These are phyloP conservation scores for Etheostoma spectabile DNA, from an alignment of 2,113 vertebrate genomes.

Conservation along the genomic window DNA sequence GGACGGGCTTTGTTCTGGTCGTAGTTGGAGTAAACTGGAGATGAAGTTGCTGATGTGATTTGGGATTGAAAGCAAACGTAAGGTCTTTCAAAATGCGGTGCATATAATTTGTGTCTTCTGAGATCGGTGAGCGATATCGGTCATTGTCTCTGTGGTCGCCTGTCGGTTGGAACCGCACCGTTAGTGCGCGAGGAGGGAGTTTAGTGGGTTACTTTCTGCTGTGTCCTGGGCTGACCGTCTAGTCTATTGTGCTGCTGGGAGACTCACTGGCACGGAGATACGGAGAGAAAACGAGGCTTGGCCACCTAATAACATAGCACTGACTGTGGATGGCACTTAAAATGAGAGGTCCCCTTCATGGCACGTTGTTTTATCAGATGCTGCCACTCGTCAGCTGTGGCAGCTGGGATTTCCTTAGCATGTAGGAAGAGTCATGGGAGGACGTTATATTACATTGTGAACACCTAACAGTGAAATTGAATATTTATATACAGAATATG, in stretches of 20 bases:
- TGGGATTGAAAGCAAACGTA: not conserved
- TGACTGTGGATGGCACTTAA: conserved; percentile 12
- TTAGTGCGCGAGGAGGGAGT: not conserved
- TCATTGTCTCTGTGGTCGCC: not conserved
- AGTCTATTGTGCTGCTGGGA: conserved; percentile 42
- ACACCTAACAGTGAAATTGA: not conserved
- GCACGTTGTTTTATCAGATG: conserved; percentile 14
- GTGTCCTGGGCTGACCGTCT: conserved; percentile 61
- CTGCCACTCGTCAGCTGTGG: conserved; percentile 5
- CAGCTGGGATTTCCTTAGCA: not conserved
- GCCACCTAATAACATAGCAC: not conserved
- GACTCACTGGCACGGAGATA: conserved; percentile 2
- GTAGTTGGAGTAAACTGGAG: conserved; percentile 25
- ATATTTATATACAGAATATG: not conserved
- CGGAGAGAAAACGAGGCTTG: not conserved
- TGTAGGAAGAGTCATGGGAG: not conserved
- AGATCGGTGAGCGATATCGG: not conserved
- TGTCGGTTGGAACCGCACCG: not conserved
- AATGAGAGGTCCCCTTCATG: conserved; percentile 11
- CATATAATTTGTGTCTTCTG: not conserved
- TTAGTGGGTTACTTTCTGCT: not conserved
- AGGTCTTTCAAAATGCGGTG: not conserved
- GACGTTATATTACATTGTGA: not conserved
- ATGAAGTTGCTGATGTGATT: conserved; percentile 27
- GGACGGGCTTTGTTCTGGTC: conserved; percentile 49